Evolutionary conservation across 2,113 vertebrate species (phyloP).

Genomic region (Propithecus coquereli): DNA sequence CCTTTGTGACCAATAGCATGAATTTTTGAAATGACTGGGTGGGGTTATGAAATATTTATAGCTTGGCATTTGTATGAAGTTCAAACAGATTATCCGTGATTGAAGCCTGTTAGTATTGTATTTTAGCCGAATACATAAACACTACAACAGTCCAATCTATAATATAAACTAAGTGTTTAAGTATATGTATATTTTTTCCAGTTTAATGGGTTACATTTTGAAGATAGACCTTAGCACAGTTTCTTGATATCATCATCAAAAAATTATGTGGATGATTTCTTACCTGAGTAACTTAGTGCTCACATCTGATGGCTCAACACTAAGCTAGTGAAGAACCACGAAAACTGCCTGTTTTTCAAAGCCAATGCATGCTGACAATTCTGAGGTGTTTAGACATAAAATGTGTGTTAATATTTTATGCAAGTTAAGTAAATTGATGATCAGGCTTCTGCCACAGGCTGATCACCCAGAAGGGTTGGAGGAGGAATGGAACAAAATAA

Average conservation of each 20-base stretch:
- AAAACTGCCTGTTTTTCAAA: neutral
- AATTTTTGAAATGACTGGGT: neutral
- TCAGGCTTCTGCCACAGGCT: neutral
- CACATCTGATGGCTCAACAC: neutral
- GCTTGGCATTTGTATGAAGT: neutral
- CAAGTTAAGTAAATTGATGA: neutral
- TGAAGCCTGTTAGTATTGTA: neutral
- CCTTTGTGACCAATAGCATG: neutral
- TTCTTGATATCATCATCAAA: neutral
- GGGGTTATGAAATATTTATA: neutral
- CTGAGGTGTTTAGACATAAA: constrained; percentile 30
- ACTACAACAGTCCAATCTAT: neutral
- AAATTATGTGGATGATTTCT: neutral
- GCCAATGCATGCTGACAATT: neutral
- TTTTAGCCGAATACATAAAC: neutral
- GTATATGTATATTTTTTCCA: neutral
- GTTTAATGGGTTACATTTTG: constrained; percentile 26
- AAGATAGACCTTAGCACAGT: neutral
- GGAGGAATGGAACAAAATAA: neutral
- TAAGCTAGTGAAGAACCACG: neutral
- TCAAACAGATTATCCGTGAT: neutral
- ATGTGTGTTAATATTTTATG: constrained; percentile 14
- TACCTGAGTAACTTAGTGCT: neutral
- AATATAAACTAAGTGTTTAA: neutral
- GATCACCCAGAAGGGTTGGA: neutral